phyloP scores from a whole-genome alignment of 2,888 invertebrate genomes.

The Tipula vernalis region DNA sequence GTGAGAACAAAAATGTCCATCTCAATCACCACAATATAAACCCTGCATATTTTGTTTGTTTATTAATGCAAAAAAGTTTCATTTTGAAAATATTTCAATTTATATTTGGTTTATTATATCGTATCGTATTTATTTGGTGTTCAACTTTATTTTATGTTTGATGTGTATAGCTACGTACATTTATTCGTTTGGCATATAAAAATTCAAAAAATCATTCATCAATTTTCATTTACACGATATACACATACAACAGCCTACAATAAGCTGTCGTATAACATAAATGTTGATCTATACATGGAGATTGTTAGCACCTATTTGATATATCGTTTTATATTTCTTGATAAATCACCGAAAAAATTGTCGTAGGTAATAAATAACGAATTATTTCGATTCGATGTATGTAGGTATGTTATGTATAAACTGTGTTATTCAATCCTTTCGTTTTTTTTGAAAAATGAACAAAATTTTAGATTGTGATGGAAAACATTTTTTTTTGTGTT shows the following conservation, averaged over 20 bases:
- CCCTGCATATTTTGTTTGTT: no score
- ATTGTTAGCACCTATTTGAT: neutral
- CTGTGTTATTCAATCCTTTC: neutral
- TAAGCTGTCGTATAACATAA: neutral
- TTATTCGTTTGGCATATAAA: neutral
- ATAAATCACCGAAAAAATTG: neutral
- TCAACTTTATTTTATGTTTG: neutral
- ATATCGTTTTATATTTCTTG: neutral
- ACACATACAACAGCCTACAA: neutral
- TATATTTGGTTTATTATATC: neutral
- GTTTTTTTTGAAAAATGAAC: neutral
- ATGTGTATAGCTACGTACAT: neutral
- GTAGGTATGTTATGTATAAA: neutral
- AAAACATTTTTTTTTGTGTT: neutral
- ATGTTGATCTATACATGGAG: neutral
- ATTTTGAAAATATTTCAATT: neutral
- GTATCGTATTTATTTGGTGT: neutral
- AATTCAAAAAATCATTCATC: neutral
- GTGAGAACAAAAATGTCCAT: no score
- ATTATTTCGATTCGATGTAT: neutral
- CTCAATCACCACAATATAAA: no score
- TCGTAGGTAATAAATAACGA: neutral
- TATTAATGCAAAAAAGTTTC: neutral
- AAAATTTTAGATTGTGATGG: neutral
- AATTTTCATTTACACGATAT: neutral